Base-by-base conservation (phyloP, 1,140 invertebrate species). In the Bicyclus anynana region DNA sequence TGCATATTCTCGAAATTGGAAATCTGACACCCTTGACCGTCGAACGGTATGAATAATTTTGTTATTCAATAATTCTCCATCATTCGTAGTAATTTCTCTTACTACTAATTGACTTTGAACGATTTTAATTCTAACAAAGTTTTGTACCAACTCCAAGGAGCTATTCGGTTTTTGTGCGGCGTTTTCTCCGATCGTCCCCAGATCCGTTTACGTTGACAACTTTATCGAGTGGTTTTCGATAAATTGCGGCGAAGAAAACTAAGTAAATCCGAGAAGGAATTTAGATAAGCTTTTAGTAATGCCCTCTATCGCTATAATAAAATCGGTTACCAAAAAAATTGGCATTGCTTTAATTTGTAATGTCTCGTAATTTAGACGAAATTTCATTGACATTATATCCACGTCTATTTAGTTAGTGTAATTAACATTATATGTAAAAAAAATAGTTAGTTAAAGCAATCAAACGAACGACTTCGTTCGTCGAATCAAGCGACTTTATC, bases 231-330 rank as follows among this genome's bases (percentile, higher is more conserved):
- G 81, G 78, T 82, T 84, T 84, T 80, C 82, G 82, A 85, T 87
- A 85, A 86, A 85, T 85, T 86, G 83, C 80, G 81, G 80, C 74
- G 75, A 80, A 80, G 84, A 83, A 87, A 84, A 85, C 81, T 87
- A 87, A 87, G 84, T 87, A 86, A 87, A 87, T 87, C 82, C 81
- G 74, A 82, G 78, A 84, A 77, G 80, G 81, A 80, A 80, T 87
- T 86, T 80, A 85, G 84, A 87, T 87, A 87, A 87, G 81, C 80
- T 69, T 77, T 75, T 77, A 77, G 78, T 86, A 84, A 84, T 84
- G 83, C 76, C 79, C 82, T 77, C 74, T 68, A 69, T 66, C 63
- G 69, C 76, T 67, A 74, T 84, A 84, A 84, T 83, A 82, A 79
- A 85, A 85, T 87, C 79, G 76, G 69, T 74, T 74, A 80, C 65